Conservation (phyloP, 2,797 vertebrate species). For the Myiothlypis chrysogaster region DNA sequence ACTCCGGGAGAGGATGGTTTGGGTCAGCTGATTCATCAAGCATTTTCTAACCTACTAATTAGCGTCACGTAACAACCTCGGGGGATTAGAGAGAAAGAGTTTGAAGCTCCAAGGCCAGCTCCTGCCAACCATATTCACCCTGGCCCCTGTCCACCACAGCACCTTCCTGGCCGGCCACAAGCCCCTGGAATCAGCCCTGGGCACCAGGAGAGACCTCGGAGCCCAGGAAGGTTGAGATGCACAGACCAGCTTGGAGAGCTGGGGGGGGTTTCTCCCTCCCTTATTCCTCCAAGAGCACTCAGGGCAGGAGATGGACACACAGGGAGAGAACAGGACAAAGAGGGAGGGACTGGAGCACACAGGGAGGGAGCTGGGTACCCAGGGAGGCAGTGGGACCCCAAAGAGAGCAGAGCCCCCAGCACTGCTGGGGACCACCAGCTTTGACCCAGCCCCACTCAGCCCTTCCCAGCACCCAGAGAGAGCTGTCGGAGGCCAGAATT, state of each 20-base stretch:
- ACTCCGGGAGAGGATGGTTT: not conserved
- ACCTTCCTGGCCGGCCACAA: fast-evolving
- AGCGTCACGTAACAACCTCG: not conserved
- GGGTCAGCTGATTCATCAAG: conserved; percentile 28
- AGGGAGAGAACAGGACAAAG: not conserved
- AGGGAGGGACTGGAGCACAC: not conserved
- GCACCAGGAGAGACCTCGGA: fast-evolving
- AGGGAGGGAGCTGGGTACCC: fast-evolving
- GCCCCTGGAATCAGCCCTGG: not conserved
- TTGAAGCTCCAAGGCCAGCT: not conserved
- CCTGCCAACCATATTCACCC: not conserved
- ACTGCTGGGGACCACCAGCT: not conserved
- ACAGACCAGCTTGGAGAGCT: not conserved
- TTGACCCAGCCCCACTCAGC: not conserved
- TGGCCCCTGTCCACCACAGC: not conserved
- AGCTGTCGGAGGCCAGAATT: not conserved
- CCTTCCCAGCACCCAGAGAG: not conserved
- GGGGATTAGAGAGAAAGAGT: not conserved
- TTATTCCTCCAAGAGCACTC: not conserved
- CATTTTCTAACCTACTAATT: conserved; percentile 22
- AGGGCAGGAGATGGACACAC: not conserved
- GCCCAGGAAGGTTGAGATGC: not conserved
- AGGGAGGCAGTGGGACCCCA: not conserved
- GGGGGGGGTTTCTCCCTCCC: not conserved
- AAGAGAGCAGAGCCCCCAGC: not conserved